Percentiles rank a stretch among this genome's conserved stretches.
These are phyloP conservation scores for Athene cunicularia DNA, from an alignment of 2,113 vertebrate species.

Conservation along the genomic window DNA sequence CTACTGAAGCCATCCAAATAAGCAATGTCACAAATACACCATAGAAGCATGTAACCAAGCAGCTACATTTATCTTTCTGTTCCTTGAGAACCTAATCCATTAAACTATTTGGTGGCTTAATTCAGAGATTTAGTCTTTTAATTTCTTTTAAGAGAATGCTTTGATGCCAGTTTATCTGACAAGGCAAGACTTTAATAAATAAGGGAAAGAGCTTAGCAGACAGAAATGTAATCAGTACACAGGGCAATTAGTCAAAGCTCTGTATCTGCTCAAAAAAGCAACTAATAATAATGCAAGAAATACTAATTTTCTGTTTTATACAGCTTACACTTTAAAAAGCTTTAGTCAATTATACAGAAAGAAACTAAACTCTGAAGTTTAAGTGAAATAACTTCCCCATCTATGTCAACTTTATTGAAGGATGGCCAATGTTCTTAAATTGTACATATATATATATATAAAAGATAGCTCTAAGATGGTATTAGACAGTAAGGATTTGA, in stretches of 20 bases:
- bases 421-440: neutral
- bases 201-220: neutral
- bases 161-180: constrained; percentile 32
- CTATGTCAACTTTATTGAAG: neutral
- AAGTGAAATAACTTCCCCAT: neutral
- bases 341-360: neutral
- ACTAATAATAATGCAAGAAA: neutral
- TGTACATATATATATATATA: neutral
- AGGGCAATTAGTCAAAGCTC: neutral
- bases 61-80: neutral
- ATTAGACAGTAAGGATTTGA: neutral
- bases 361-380: neutral
- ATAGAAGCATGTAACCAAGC: neutral
- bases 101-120: neutral
- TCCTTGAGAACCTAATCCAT: neutral
- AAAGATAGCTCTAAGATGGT: neutral
- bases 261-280: neutral
- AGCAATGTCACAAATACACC: neutral
- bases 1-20: neutral
- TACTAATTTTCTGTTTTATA: neutral
- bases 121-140: neutral
- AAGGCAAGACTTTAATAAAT: neutral
- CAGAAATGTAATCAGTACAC: neutral
- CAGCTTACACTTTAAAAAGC: neutral
- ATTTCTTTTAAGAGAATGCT: constrained; percentile 25